Evolutionary conservation across 2,888 invertebrate species (phyloP).

Genomic region (Entomobrya multifasciata): DNA sequence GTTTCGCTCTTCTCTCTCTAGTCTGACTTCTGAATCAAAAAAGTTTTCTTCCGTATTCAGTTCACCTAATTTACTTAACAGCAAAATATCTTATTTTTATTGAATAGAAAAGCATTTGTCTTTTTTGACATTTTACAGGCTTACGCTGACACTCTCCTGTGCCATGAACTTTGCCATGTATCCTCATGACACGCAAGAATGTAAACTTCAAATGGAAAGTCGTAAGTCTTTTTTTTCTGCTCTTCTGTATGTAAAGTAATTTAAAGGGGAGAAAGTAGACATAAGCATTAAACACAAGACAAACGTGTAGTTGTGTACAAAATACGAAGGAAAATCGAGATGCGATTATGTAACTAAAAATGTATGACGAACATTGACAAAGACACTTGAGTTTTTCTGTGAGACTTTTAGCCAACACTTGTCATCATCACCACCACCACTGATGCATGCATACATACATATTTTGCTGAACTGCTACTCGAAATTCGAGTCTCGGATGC

Average conservation of each 20-base stretch:
- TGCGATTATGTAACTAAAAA: background rate
- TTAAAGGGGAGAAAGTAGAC: background rate
- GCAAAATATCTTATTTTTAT: background rate
- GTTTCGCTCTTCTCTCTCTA: background rate
- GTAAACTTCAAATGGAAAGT: constrained; percentile 96
- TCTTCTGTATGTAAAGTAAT: too few relatives aligned
- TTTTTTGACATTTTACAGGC: constrained; percentile 82
- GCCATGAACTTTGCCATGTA: constrained; percentile 97
- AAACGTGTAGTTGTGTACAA: background rate
- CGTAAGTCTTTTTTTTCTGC: constrained; percentile 84
- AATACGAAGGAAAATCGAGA: background rate
- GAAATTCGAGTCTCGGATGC: too few relatives aligned
- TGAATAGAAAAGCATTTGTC: constrained; percentile 31
- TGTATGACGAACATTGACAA: constrained; percentile 20
- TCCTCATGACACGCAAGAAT: constrained; percentile 96
- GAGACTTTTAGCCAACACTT: constrained; percentile 69
- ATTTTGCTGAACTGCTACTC: background rate
- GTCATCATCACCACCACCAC: constrained; percentile 26
- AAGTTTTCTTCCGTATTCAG: too few relatives aligned
- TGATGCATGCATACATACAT: background rate
- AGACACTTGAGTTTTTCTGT: constrained; percentile 48
- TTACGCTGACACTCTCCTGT: constrained; percentile 93
- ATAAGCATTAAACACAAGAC: too few relatives aligned
- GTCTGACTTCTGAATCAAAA: background rate
- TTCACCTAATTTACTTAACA: constrained; percentile 9